Evolutionary conservation across 2,797 vertebrate genomes (phyloP).

Genomic region (Ataeniobius toweri): DNA sequence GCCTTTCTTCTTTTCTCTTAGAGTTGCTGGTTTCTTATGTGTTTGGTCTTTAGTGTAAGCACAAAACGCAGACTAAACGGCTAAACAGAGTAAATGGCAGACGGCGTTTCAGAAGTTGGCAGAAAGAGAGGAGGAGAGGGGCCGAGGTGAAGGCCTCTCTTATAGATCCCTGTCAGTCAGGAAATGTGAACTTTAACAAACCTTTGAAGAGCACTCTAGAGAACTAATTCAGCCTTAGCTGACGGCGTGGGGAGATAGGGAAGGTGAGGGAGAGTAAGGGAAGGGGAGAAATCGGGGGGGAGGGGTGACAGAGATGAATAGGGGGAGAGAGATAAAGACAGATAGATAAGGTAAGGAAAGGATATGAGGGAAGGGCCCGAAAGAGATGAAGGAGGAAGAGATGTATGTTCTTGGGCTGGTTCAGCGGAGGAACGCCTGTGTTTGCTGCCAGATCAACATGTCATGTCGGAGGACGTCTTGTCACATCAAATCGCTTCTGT

Average conservation of each 20-base stretch:
- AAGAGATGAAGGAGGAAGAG: conserved; percentile 57
- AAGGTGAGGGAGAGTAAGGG: conserved; percentile 39
- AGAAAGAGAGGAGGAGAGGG: conserved; percentile 62
- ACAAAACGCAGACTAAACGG: conserved; percentile 69
- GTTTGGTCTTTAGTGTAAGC: conserved; percentile 66
- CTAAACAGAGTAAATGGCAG: conserved; percentile 77
- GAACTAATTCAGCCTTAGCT: conserved; percentile 79
- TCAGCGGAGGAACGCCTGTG: conserved; percentile 77
- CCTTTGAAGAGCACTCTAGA: conserved; percentile 83
- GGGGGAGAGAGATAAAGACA: conserved; percentile 49
- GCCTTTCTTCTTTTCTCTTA: conserved; percentile 44
- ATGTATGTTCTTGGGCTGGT: conserved; percentile 74
- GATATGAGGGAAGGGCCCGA: conserved; percentile 48
- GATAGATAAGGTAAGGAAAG: conserved; percentile 43
- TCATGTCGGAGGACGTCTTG: conserved; percentile 81
- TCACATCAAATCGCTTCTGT: conserved; percentile 82
- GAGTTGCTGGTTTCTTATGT: conserved; percentile 45
- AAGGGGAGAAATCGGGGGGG: conserved; percentile 22
- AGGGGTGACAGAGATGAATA: conserved; percentile 64
- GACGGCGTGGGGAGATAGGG: conserved; percentile 61
- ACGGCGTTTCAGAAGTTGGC: conserved; percentile 65
- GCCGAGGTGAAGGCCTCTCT: conserved; percentile 72
- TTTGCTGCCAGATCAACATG: conserved; percentile 84
- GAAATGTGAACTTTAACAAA: conserved; percentile 82
- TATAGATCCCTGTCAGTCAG: conserved; percentile 83